A percentile compares a stretch with the other conserved stretches of the same genome.
These are phyloP conservation scores for Rhagium mordax DNA, from an alignment of 2,888 invertebrate genomes.

Conservation along the genomic window DNA sequence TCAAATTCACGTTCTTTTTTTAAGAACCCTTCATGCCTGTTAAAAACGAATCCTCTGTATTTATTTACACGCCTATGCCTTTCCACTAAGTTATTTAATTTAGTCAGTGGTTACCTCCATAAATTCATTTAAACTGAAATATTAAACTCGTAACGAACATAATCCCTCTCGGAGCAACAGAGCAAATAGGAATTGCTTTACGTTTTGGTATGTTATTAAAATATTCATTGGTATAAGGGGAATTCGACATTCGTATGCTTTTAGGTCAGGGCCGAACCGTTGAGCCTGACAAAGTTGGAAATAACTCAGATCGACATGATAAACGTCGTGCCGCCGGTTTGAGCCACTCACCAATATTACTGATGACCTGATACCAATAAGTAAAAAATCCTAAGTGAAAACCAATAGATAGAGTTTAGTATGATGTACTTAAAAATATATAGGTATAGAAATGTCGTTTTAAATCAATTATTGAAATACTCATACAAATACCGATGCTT, in stretches of 20 bases:
- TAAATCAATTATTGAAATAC: no score
- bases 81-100: background rate
- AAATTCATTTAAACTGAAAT: conserved; percentile 24
- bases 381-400: background rate
- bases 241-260: background rate
- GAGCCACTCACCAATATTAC: background rate
- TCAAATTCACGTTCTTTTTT: no score
- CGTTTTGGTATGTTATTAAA: conserved; percentile 26
- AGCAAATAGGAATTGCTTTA: conserved; percentile 1
- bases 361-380: background rate
- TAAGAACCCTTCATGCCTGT: no score
- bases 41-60: no score
- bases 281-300: background rate
- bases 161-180: background rate
- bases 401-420: background rate
- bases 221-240: background rate
- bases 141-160: conserved; percentile 7
- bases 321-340: background rate
- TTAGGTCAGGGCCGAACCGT: conserved; percentile 17
- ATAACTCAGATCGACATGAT: conserved; percentile 3
- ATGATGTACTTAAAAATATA: background rate
- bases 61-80: background rate
- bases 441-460: no score
- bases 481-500: no score
- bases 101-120: conserved; percentile 1